Conservation (phyloP, 2,113 vertebrate genomes). For the Nycticryphes semicollaris region DNA sequence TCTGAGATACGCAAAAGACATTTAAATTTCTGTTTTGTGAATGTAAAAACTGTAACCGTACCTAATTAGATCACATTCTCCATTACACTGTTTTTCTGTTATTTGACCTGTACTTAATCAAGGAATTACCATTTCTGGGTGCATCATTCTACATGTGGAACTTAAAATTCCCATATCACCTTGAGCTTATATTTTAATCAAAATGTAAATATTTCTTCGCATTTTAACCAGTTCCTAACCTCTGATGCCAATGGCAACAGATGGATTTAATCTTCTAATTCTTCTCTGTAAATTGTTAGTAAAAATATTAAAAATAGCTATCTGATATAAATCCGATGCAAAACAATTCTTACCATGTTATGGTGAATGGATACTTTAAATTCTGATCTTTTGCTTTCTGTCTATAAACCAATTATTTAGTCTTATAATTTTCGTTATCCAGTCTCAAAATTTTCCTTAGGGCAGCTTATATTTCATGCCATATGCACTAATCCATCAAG, state of each 20-base stretch:
- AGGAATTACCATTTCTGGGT: background rate
- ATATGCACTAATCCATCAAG: background rate
- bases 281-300: background rate
- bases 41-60: background rate
- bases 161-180: background rate
- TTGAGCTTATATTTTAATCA: background rate
- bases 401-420: background rate
- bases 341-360: background rate
- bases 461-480: background rate
- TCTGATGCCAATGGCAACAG: background rate
- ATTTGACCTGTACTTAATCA: background rate
- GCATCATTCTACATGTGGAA: background rate
- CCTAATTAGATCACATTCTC: background rate
- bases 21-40: background rate
- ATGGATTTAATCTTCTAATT: background rate
- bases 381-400: background rate
- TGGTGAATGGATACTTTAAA: background rate
- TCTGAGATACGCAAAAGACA: background rate
- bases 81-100: background rate
- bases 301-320: background rate
- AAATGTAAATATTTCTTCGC: background rate
- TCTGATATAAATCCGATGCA: background rate
- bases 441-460: background rate
- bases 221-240: background rate
- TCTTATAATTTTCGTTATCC: background rate